Conservation (phyloP, 2,888 invertebrate species). For the Aelia acuminata region DNA sequence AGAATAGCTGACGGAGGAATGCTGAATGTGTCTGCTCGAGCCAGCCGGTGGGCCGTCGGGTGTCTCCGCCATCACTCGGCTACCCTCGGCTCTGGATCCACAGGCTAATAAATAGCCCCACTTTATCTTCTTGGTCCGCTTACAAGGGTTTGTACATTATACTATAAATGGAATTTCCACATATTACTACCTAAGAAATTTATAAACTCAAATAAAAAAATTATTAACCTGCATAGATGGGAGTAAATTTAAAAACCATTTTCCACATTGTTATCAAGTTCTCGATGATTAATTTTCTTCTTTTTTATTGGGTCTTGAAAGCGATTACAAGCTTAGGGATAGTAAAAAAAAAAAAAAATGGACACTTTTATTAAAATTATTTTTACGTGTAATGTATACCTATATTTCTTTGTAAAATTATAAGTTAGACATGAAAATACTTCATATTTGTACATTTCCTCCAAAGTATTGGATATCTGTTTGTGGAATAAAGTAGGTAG, state of each 20-base stretch:
- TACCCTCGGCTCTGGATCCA: neutral
- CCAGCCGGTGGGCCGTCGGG: conserved; percentile 1
- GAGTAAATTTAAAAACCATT: neutral
- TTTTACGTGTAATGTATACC: too few relatives aligned
- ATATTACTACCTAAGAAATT: neutral
- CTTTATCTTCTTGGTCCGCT: neutral
- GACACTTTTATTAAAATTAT: too few relatives aligned
- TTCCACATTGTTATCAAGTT: neutral
- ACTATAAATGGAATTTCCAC: conserved; percentile 1
- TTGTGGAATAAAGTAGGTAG: too few relatives aligned
- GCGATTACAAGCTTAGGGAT: too few relatives aligned
- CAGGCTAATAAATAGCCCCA: conserved; percentile 6
- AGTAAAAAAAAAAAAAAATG: too few relatives aligned
- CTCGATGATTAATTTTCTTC: neutral
- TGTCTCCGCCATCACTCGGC: neutral
- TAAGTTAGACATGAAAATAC: too few relatives aligned
- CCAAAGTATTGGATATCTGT: too few relatives aligned
- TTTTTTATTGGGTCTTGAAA: neutral
- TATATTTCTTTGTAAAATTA: too few relatives aligned
- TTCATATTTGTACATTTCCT: too few relatives aligned
- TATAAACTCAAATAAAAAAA: neutral
- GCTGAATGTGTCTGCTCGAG: neutral
- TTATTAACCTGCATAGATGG: neutral
- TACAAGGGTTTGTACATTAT: conserved; percentile 1
- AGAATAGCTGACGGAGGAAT: conserved; percentile 34